Evolutionary conservation across 2,113 vertebrate genomes (phyloP).

Genomic region (Cricetomys ansorgei): DNA sequence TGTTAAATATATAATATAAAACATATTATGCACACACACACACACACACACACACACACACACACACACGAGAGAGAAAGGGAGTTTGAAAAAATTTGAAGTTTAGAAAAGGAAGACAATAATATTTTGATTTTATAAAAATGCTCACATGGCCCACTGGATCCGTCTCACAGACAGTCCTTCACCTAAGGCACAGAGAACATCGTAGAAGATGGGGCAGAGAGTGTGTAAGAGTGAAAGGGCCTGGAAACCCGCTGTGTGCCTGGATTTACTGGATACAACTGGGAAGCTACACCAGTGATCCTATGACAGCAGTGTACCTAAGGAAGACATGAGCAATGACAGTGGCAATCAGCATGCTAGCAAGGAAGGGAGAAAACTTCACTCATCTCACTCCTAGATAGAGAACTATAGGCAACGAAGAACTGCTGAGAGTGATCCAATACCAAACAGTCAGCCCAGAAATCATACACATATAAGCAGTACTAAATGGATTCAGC

Average conservation of each 20-base stretch:
- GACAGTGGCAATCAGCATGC: not conserved
- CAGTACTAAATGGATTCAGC: not conserved
- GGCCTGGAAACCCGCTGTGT: no score
- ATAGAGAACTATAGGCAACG: no score
- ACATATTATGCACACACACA: not conserved
- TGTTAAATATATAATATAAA: constrained; percentile 32
- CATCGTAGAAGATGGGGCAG: not conserved
- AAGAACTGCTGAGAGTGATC: no score
- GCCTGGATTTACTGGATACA: not conserved
- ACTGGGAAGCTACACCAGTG: not conserved
- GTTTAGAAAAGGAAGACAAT: not conserved
- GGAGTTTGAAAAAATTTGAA: no score
- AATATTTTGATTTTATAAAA: constrained; percentile 7
- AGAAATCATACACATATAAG: not conserved
- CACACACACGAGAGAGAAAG: no score
- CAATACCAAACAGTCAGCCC: not conserved
- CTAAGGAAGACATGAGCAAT: accelerated
- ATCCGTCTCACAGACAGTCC: not conserved
- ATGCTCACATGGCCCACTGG: not conserved
- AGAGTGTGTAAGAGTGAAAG: no score
- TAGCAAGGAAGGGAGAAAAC: not conserved
- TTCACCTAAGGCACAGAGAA: no score
- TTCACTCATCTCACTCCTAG: not conserved
- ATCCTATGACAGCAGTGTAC: not conserved
- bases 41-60: no score